A percentile compares a stretch with the other conserved stretches of the same genome.
phyloP scores from a whole-genome alignment of 1,140 invertebrate species.

The Ceratosolen solmsi region DNA sequence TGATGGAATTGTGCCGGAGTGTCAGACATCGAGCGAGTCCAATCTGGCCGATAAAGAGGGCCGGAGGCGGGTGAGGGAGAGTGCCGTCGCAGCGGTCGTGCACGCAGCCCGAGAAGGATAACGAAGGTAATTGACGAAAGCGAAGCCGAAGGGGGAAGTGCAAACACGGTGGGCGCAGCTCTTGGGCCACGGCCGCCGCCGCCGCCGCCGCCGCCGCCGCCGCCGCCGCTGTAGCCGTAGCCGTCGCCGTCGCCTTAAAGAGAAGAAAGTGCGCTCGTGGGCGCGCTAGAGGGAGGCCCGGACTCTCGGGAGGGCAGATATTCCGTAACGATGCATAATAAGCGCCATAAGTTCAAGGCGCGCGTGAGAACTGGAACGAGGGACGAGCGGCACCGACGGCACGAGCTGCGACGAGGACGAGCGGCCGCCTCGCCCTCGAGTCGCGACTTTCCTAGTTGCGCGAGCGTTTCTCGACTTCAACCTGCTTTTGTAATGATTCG shows the following conservation, averaged over 20 bases:
- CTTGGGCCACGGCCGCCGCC: slow-evolving; percentile 22
- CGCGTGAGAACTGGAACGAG: slow-evolving; percentile 63
- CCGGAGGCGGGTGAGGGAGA: neutral
- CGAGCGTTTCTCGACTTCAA: neutral
- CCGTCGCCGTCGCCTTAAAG: neutral
- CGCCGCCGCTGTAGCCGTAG: no score
- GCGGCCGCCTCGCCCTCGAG: slow-evolving; percentile 51
- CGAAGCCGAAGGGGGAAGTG: slow-evolving; percentile 23
- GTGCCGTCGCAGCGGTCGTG: neutral
- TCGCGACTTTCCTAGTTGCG: slow-evolving; percentile 35
- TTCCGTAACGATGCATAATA: slow-evolving; percentile 64
- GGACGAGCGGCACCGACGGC: slow-evolving; percentile 53
- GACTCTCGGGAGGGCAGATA: slow-evolving; percentile 56
- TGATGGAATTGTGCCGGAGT: neutral
- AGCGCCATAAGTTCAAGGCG: slow-evolving; percentile 63
- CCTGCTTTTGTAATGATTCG: neutral
- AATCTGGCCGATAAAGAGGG: neutral
- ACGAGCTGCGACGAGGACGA: slow-evolving; percentile 61
- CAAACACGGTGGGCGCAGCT: slow-evolving; percentile 4
- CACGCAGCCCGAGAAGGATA: neutral
- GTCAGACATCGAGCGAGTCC: neutral
- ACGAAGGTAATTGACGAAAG: slow-evolving; percentile 32
- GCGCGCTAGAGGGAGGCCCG: neutral
- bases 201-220: no score
- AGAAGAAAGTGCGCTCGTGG: neutral